Base-by-base conservation (phyloP, 1,140 invertebrate genomes). In the Drosophila nigromelanica region DNA sequence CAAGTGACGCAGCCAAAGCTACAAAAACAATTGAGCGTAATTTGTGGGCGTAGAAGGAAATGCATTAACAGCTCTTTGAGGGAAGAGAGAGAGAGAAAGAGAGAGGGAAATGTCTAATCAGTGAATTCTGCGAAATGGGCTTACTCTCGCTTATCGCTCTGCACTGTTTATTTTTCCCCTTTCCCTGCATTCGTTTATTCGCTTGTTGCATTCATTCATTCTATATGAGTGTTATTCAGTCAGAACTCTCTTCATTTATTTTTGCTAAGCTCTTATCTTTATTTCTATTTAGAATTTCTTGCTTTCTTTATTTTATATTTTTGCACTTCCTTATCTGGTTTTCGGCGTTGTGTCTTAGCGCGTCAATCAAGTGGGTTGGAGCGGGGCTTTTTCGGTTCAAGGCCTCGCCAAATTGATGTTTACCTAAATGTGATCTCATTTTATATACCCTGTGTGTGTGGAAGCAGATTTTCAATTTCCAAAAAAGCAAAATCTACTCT, bases 261-360 rank as follows among this genome's bases (percentile, higher is more conserved):
- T 52, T 67, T 45, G 43, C 42, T 45, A 45, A 43, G 2, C 7
- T 33, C 30, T 50, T 67, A 52, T 64, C 47, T 45, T 78, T 39
- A 40, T 73, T 51, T 50, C 51, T 72, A 63, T 61, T 55, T 82
- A 21, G 47, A 75, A 55, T 83, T 83, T 71, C 30, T 33, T 33
- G 30, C 18, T 52, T 54, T 43, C 56, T 42, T 15, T 35, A 61
- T 54, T 39, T 11, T 60, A 45, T 39, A 39, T 58, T 48, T 56
- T 21, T 71, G 2, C 11, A 30, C 18, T 55, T 50, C 4, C 50
- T 64, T 54, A 59, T 55, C 35, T 15, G 7, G 5, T 48, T 47
- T 18, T 14, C 8, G 27, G n/a, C 12, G 27, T 58, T 27, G 10
- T 14, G 33, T 59, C 43, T 67, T 39, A 50, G 39, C 18, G 55